Evolutionary conservation across 2,797 vertebrate genomes (phyloP), one percentile per base, ranked within the genome.

Genomic region (Aratinga solstitialis): DNA sequence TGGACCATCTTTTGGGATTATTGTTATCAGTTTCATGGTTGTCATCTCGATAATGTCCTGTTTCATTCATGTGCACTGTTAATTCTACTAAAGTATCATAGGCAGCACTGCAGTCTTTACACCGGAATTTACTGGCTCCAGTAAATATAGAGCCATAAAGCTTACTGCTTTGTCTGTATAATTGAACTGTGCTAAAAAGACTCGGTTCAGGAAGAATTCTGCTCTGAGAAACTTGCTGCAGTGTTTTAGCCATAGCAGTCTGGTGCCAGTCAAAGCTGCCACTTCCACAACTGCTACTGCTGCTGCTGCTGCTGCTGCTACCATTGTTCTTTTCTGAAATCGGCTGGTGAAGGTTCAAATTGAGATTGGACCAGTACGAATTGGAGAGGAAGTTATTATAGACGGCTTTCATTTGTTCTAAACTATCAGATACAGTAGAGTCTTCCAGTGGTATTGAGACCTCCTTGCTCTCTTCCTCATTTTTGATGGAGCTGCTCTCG

Each of bases 31-130:
- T 98, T 98, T 99, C 99, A 2, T 99, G 99, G 99, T 99, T 99
- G 97, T 99, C 99, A 29, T 99, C 99, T 13, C 99, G 98, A 97
- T 99, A 99, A 96, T 99, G 99, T 77, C 99, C 99, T 0, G 98
- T 99, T 97, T 99, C 99, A 13, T 99, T 99, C 99, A 99, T 99
- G 98, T 99, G 99, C 94, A 99, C 99, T 0, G 99, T 99, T 90
- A 99, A 98, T 97, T 99, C 99, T 54, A 99, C 99, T 75, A 99
- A 98, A 16, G 99, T 99, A 97, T 99, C 99, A 0, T 99, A 99
- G 42, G 99, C 99, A 6, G 98, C 99, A 22, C 99, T 99, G 97
- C 99, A 99, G 98, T 99, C 99, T 97, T 99, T 99, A 97, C 99
- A 99, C 87, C 99, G 99, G 97, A 99, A 99, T 96, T 99, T 99